Evolutionary conservation across 2,888 invertebrate species (phyloP), one percentile per base, ranked within the genome.

Genomic region (Cephus sareptanus): DNA sequence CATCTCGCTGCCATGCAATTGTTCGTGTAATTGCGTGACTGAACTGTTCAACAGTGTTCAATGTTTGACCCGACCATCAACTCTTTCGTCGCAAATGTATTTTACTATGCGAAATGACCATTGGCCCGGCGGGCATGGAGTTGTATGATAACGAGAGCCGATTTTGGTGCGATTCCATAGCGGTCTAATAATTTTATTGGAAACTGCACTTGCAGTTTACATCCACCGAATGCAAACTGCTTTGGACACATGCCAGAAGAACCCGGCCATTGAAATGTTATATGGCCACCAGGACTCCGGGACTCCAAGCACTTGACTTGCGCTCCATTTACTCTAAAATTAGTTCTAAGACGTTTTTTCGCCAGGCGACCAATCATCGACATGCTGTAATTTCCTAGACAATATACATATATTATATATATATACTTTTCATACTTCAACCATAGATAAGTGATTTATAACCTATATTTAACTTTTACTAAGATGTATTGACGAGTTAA

Each of bases 241-340:
- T 79, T 83, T 89, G 88, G 89, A 86, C 83, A 82, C 73, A 81
- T 79, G 89, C 89, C 89, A 89, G 79, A 81, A 82, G 81, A 81
- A 82, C 76, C 84, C 79, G 81, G 81, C 84, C 86, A 88, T 86
- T 85, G 85, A 86, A 85, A 87, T 85, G 85, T 88, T 89, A 85
- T 84, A 85, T 79, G 85, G 81, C 76, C 79, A 34, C 77, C 75
- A 34, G 35, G 23, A 74, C 74, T 35, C 34, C 74, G 74, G 37
- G 13, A 74, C 74, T 35, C 11, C 35, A 34, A 11, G 78, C 77
- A 75, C 70, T 34, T 75, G 81, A 83, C 78, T 81, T 81, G 79
- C 79, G 80, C 80, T 79, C 83, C 83, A 83, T 86, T 85, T 83
- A 79, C 80, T 81, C 82, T 77, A 82, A 81, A 86, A 88, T 87